A percentile compares a stretch with the other conserved stretches of the same genome.
These are phyloP conservation scores for Copidosoma floridanum DNA, from an alignment of 1,140 invertebrate species.

Conservation along the genomic window DNA sequence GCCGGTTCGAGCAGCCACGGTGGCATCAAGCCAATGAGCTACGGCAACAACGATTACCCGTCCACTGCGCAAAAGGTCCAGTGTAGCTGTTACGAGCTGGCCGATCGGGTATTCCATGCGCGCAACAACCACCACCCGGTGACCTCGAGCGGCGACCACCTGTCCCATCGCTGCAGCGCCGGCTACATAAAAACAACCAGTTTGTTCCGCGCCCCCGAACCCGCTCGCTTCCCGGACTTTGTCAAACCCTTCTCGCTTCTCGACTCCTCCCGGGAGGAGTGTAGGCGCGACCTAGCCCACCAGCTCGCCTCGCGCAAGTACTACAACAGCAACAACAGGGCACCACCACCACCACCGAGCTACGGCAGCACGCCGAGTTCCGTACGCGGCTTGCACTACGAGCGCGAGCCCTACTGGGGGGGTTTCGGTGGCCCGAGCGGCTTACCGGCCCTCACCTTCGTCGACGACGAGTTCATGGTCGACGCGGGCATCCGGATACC, in stretches of 20 bases:
- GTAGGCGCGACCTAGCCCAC: too few relatives aligned
- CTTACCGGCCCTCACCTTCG: slow-evolving; percentile 43
- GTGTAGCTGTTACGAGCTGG: slow-evolving; percentile 39
- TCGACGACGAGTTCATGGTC: slow-evolving; percentile 57
- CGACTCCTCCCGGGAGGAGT: too few relatives aligned
- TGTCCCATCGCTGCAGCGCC: slow-evolving; percentile 6
- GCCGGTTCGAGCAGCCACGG: too few relatives aligned
- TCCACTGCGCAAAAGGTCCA: slow-evolving; percentile 33
- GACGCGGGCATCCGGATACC: slow-evolving; percentile 58
- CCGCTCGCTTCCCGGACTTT: slow-evolving; percentile 19
- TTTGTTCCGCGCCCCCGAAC: too few relatives aligned
- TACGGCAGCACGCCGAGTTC: slow-evolving; percentile 16
- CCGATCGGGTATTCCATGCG: slow-evolving; percentile 27
- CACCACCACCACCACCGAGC: neutral
- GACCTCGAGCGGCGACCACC: neutral
- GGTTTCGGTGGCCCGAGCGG: too few relatives aligned
- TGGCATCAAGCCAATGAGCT: slow-evolving; percentile 22
- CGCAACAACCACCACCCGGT: too few relatives aligned
- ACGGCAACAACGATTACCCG: slow-evolving; percentile 30
- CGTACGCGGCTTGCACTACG: neutral
- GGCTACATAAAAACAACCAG: slow-evolving; percentile 5
- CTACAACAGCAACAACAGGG: neutral
- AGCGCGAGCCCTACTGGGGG: too few relatives aligned
- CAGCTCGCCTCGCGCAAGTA: slow-evolving; percentile 24
- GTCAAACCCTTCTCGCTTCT: slow-evolving; percentile 24